Evolutionary conservation across 2,888 invertebrate genomes (phyloP), one percentile per base, ranked within the genome.

Genomic region (Oscheius onirici): DNA sequence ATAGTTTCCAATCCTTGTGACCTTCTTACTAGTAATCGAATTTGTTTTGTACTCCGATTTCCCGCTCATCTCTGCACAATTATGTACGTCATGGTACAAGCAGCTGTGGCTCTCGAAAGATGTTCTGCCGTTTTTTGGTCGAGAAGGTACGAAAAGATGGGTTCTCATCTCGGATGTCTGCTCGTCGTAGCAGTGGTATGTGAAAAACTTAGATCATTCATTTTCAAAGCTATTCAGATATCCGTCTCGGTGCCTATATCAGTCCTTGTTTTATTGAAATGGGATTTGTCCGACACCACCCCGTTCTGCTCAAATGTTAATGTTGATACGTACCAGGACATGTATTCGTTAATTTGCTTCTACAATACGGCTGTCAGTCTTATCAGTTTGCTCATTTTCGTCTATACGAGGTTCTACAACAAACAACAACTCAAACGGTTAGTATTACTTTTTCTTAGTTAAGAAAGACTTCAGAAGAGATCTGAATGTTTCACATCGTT

Each of bases 261-360:
- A 13, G 15, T 28, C 40, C 11, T 58, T 26, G 24, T 13, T 3
- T 22, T 58, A 10, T 28, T 2, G 2, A 58, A 17, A n/a, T 58
- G 58, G 58, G 40, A 58, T 41, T 41, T 58, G 20, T n/a, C 15
- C 17, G 10, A n/a, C n/a, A n/a, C n/a, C n/a, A 58, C 41, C 6
- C 58, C 58, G 1, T 58, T 28, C 41, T 58, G 58, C 34, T 58
- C 58, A 10, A 58, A 58, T 17, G 58, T 58, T 3, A 58, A 58
- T 20, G 8, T 20, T n/a, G 24, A 40, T 17, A 58, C 58, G 11
- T 58, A 58, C 54, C 15, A 26, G 13, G 58, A 58, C 20, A 58
- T 58, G 41, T 58, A 58, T 11, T 20, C 28, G 15, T 40, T 58
- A 6, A 58, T 58, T 58, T 58, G 58, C 17, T 58, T 28, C 41